phyloP scores from a whole-genome alignment of 2,113 vertebrate species.

The Dolichotis patagonum region DNA sequence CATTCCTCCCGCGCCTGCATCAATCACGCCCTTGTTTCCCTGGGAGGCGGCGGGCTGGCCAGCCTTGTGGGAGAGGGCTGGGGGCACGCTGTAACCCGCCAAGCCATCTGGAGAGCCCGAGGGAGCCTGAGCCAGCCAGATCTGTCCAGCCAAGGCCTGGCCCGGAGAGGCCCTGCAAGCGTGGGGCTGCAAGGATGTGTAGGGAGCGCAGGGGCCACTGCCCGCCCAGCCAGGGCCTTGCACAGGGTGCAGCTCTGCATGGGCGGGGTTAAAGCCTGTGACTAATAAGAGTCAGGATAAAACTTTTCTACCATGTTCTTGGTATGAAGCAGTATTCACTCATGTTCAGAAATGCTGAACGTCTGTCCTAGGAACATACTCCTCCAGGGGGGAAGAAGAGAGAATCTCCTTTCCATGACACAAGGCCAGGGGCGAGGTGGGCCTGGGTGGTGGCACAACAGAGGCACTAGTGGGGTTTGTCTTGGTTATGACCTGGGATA shows the following conservation, averaged over 20 bases:
- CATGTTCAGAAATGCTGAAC: rapidly evolving
- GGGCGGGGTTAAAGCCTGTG: neutral
- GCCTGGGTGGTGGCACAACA: rapidly evolving
- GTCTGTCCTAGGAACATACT: neutral
- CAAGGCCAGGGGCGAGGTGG: rapidly evolving
- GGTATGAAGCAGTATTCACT: rapidly evolving
- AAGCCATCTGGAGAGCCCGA: neutral
- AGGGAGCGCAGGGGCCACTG: neutral
- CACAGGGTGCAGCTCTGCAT: rapidly evolving
- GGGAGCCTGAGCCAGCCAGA: too few relatives aligned
- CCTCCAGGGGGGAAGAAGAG: neutral
- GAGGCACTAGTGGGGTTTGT: neutral
- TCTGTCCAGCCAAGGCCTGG: neutral
- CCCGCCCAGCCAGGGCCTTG: rapidly evolving
- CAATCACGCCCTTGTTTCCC: neutral
- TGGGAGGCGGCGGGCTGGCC: rapidly evolving
- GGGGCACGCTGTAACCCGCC: neutral
- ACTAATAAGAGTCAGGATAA: neutral
- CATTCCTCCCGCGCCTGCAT: neutral
- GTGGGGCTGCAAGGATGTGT: rapidly evolving
- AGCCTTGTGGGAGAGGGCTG: neutral
- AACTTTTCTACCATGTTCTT: neutral
- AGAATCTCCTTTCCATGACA: neutral
- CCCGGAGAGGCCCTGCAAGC: neutral
- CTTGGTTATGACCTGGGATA: neutral